Base-by-base conservation (phyloP, 2,113 vertebrate species). In the Myxocyprinus asiaticus region DNA sequence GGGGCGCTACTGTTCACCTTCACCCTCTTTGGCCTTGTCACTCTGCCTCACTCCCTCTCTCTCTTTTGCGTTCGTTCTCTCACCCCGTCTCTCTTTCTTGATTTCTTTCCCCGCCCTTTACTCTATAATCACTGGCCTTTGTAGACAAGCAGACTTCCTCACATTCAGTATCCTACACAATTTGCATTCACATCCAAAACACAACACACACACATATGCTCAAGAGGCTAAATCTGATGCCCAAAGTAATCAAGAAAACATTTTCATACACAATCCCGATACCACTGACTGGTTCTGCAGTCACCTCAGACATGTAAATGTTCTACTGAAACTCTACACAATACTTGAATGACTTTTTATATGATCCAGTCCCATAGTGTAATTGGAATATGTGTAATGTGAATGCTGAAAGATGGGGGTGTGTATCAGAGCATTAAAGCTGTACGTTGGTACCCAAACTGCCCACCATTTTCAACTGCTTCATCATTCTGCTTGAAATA, bases 1-100 rank as follows among this genome's bases (percentile, higher is more conserved):
- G 89, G 92, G 90, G 89, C 91, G 91, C 91, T 93, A 93, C 86
- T 92, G 91, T 94, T 88, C 89, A 84, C 83, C 82, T 70, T 86
- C 82, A 85, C 80, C 88, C 80, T 89, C 86, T 88, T 87, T 86
- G 83, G 82, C 83, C 65, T 83, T 84, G 76, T 73, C 83, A 86
- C 92, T 92, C 89, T 90, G 90, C 85, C 77, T 82, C 82, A 84
- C 86, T 81, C 83, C 43, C 67, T 84, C 86, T 87, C 77, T 82
- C 81, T 82, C 68, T 74, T 43, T 84, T 83, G 78, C 82, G 84
- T 84, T 83, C 85, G 82, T 85, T 61, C 22, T 75, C 85, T 83
- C 68, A 3, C 58, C 56, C 82, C 78, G 51, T 79, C n/a, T 82
- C 93, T 89, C 79, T 85, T 77, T 82, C 80, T 84, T 84, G 78